phyloP scores from a whole-genome alignment of 2,113 vertebrate species.

The Alligator mississippiensis region DNA sequence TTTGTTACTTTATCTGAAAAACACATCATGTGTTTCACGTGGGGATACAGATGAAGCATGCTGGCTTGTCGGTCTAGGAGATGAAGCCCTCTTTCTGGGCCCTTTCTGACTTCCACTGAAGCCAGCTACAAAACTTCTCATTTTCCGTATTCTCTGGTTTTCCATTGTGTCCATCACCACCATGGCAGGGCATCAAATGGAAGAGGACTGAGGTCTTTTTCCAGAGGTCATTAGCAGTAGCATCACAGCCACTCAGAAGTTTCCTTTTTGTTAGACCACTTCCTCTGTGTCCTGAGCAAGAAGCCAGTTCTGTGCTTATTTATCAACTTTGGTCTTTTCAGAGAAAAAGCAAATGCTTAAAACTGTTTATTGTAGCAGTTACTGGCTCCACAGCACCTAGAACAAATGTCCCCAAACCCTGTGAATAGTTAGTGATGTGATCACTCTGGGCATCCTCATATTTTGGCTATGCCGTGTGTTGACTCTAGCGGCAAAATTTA shows the following conservation, averaged over 20 bases:
- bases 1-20: background rate
- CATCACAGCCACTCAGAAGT: too few species aligned
- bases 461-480: background rate
- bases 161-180: background rate
- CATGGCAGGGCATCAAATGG: background rate
- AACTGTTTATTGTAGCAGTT: background rate
- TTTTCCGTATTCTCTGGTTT: background rate
- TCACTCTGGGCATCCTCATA: background rate
- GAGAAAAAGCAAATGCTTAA: background rate
- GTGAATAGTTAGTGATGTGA: background rate
- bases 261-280: background rate
- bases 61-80: background rate
- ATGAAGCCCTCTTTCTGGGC: background rate
- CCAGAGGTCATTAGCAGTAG: background rate
- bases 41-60: background rate
- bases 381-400: background rate
- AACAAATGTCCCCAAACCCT: background rate
- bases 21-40: background rate
- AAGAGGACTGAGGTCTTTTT: background rate
- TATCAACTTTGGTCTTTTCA: background rate
- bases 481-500: background rate
- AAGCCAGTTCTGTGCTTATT: background rate
- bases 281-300: background rate
- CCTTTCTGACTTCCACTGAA: background rate
- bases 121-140: background rate